Conservation (phyloP, 1,140 invertebrate species). For the Drosophila cardini region DNA sequence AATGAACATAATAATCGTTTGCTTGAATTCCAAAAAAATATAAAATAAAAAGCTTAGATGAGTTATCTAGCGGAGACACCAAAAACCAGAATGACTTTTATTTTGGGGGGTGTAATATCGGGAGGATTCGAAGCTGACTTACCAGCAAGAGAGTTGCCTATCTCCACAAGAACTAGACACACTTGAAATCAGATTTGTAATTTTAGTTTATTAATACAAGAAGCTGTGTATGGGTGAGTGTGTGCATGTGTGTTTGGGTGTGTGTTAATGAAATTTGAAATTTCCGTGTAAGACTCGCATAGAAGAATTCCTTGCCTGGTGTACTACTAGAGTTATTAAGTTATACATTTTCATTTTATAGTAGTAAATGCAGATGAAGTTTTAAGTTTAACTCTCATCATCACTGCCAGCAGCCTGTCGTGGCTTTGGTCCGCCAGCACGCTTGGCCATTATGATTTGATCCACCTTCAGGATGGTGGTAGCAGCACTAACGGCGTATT, state of each 20-base stretch:
- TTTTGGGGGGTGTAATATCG: slow-evolving; percentile 17
- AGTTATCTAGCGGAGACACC: slow-evolving; percentile 79
- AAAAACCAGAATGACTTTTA: slow-evolving; percentile 39
- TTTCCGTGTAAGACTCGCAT: slow-evolving; percentile 59
- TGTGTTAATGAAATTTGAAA: slow-evolving; percentile 77
- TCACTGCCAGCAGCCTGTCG: slow-evolving; percentile 81
- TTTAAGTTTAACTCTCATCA: slow-evolving; percentile 78
- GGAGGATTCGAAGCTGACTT: neutral
- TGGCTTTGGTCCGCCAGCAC: slow-evolving; percentile 97
- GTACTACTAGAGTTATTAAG: slow-evolving; percentile 45
- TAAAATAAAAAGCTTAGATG: slow-evolving; percentile 76
- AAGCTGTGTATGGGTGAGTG: slow-evolving; percentile 55
- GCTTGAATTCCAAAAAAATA: slow-evolving; percentile 83
- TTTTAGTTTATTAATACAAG: slow-evolving; percentile 81
- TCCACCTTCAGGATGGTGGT: slow-evolving; percentile 98
- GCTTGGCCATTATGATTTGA: slow-evolving; percentile 99
- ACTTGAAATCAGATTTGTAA: slow-evolving; percentile 49
- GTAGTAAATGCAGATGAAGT: slow-evolving; percentile 3
- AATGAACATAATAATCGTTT: slow-evolving; percentile 81
- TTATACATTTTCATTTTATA: slow-evolving; percentile 48
- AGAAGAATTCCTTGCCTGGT: slow-evolving; percentile 33
- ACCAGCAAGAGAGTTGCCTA: too few relatives aligned
- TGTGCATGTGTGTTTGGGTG: slow-evolving; percentile 32
- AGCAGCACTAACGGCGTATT: slow-evolving; percentile 97
- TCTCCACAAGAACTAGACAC: too few relatives aligned